Evolutionary conservation across 2,888 invertebrate species (phyloP).

Genomic region (Chrysolina americana): DNA sequence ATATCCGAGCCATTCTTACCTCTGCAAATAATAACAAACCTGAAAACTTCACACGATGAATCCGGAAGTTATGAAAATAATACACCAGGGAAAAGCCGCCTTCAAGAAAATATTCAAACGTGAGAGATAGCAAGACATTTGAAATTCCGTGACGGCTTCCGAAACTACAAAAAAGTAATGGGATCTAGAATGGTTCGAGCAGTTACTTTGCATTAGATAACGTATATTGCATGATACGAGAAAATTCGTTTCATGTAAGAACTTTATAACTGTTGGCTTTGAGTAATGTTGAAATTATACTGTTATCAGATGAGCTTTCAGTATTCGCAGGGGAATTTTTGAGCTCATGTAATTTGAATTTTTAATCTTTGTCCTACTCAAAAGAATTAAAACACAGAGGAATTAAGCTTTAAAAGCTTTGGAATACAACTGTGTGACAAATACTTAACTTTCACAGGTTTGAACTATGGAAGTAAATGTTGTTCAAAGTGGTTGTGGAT

Average conservation of each 20-base stretch:
- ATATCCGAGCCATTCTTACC: not conserved
- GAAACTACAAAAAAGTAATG: constrained; percentile 1
- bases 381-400: too few species aligned
- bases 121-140: not conserved
- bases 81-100: not conserved
- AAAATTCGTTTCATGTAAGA: not conserved
- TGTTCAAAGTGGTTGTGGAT: too few species aligned
- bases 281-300: not conserved
- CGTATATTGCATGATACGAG: not conserved
- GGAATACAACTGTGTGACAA: too few species aligned
- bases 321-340: not conserved
- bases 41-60: not conserved
- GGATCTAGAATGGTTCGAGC: not conserved
- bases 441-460: too few species aligned
- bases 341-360: too few species aligned
- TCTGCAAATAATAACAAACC: constrained; percentile 4
- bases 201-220: not conserved
- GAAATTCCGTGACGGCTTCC: not conserved
- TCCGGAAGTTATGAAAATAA: constrained; percentile 5
- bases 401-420: too few species aligned
- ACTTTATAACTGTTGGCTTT: not conserved
- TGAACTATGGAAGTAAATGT: too few species aligned
- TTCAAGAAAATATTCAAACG: not conserved
- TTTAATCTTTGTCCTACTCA: too few species aligned
- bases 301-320: not conserved